Conservation (phyloP, 2,888 invertebrate species). For the Ichneumon xanthorius region DNA sequence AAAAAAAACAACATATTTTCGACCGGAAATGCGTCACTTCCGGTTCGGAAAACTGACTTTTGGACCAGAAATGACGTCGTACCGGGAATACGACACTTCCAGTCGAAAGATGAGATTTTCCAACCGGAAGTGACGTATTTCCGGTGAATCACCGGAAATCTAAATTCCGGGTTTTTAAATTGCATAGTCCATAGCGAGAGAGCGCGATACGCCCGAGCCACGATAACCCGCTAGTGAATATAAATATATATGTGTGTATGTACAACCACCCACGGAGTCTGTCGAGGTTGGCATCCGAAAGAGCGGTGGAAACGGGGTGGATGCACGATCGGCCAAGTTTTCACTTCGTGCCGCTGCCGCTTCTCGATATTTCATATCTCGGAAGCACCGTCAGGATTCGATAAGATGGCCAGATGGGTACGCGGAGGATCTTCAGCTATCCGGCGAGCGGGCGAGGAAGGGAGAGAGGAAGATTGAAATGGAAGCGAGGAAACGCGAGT, state of each 20-base stretch:
- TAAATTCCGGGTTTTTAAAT: too few species aligned
- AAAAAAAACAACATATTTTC: not conserved
- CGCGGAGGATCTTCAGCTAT: not conserved
- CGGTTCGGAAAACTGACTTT: too few species aligned
- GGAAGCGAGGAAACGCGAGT: constrained; percentile 15
- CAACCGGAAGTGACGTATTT: too few species aligned
- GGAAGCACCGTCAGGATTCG: constrained; percentile 43
- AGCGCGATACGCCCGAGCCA: too few species aligned
- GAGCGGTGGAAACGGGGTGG: not conserved
- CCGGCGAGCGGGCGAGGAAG: not conserved
- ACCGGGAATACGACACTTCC: too few species aligned
- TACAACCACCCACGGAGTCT: constrained; percentile 2
- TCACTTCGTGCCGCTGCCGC: constrained; percentile 31
- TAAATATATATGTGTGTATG: not conserved
- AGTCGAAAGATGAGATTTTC: too few species aligned
- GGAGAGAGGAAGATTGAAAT: not conserved
- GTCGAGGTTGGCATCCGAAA: not conserved
- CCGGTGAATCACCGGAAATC: too few species aligned
- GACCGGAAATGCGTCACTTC: too few species aligned
- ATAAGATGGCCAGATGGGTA: constrained; percentile 51
- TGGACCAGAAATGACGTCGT: too few species aligned
- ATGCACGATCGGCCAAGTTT: constrained; percentile 54
- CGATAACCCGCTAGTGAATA: not conserved
- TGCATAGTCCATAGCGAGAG: too few species aligned
- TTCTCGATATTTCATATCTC: constrained; percentile 50